Percentiles rank a stretch among this genome's conserved stretches.
Conservation (phyloP, 2,888 invertebrate genomes). For the Aporophyla nigra region DNA sequence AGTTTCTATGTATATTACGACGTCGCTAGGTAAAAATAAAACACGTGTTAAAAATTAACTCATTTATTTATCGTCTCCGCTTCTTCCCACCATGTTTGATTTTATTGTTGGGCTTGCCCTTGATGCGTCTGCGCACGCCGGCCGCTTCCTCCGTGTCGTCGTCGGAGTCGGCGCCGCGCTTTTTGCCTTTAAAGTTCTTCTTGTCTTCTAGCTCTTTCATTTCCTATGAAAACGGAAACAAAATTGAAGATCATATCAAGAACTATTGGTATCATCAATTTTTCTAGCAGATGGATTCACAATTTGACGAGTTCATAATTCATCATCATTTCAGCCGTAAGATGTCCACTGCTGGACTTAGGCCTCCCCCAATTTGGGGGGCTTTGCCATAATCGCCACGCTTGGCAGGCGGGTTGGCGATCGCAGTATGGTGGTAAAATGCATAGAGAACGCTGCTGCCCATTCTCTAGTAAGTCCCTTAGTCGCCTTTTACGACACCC, state of each 20-base stretch:
- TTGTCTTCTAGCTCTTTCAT: constrained; percentile 94
- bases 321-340: no score
- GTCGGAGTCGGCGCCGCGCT: constrained; percentile 91
- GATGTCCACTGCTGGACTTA: no score
- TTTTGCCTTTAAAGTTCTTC: constrained; percentile 91
- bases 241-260: not conserved
- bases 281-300: no score
- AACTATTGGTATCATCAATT: not conserved
- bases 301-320: no score
- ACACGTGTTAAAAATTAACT: constrained; percentile 21
- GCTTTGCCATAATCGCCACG: no score
- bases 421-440: no score
- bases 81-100: constrained; percentile 82
- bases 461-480: no score
- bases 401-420: no score
- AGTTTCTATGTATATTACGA: not conserved
- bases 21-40: constrained; percentile 10
- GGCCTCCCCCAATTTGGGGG: no score
- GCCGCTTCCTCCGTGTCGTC: constrained; percentile 96
- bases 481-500: no score
- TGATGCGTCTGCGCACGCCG: constrained; percentile 95
- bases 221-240: constrained; percentile 88
- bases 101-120: constrained; percentile 84
- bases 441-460: no score
- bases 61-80: constrained; percentile 79